These are phyloP conservation scores for Danaus chrysippus DNA, from an alignment of 2,888 invertebrate species.

Conservation along the genomic window DNA sequence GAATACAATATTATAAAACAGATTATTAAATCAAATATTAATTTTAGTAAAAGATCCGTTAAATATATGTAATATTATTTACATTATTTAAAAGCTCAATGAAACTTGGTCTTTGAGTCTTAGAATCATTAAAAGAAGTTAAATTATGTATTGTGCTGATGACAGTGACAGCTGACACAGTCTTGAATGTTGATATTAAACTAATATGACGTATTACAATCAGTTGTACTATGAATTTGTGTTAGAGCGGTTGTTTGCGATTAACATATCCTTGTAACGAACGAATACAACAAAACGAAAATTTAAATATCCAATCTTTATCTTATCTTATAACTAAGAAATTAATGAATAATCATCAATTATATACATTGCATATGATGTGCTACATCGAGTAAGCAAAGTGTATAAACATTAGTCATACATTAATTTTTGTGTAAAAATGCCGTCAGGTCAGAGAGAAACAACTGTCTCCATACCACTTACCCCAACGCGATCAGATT, in stretches of 20 bases:
- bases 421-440: conserved; percentile 50
- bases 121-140: no score
- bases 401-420: conserved; percentile 34
- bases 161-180: conserved; percentile 1
- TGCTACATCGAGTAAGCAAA: conserved; percentile 31
- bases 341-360: background rate
- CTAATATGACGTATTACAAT: background rate
- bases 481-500: conserved; percentile 66
- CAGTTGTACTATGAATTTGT: background rate
- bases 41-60: no score
- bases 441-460: conserved; percentile 62
- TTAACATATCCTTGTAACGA: background rate
- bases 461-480: conserved; percentile 65
- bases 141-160: background rate
- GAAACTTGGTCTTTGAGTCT: no score
- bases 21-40: no score
- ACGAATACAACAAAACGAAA: background rate
- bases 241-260: background rate
- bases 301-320: background rate
- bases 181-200: background rate
- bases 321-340: background rate
- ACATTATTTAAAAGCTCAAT: no score
- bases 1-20: no score
- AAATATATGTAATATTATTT: no score
- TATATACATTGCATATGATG: background rate